Evolutionary conservation across 2,888 invertebrate species (phyloP), one percentile per base, ranked within the genome.

Genomic region (Pristionchus maxplancki): DNA sequence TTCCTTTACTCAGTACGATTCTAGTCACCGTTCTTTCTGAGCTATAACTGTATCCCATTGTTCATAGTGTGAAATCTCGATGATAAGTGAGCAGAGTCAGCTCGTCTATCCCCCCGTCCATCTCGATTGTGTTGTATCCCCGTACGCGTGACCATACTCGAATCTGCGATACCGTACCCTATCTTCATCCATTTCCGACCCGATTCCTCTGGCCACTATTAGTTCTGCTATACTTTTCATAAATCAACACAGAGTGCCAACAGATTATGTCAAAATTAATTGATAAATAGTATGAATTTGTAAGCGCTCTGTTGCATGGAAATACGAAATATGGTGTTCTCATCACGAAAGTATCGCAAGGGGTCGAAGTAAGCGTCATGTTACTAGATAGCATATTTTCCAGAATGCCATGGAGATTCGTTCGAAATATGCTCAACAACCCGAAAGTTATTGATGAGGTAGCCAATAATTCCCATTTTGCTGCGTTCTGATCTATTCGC

Each of bases 391-490:
- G 6, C 13, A 48, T 48, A 62, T 44, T 48, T 78, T 78, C 31
- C 82, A 53, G n/a, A 82, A 84, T 84, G 84, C 84, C 84, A 5
- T 84, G 84, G 84, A 20, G 84, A 37, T 37, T 84, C 84, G 84
- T 92, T 17, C 89, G 91, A 37, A 81, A 86, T 24, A 71, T 92
- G 71, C 87, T 92, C n/a, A 91, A 92, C 87, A 89, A 92, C 50
- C 91, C 91, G 67, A 90, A 89, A 37, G 89, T 91, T 5, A 91
- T 92, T 74, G 89, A 91, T 40, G 87, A 91, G 89, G 91, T 91
- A 20, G 74, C 6, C 17, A 3, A 28, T n/a, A 28, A 0, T 6
- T 28, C 28, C 9, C 28, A n/a, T 11, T 64, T 28, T 1, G 1
- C 24, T 24, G 28, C 64, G 13, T n/a, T n/a, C n/a, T n/a, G n/a